A percentile compares a stretch with the other conserved stretches of the same genome.
Conservation (phyloP, 2,797 vertebrate species). For the Myotis planiceps region DNA sequence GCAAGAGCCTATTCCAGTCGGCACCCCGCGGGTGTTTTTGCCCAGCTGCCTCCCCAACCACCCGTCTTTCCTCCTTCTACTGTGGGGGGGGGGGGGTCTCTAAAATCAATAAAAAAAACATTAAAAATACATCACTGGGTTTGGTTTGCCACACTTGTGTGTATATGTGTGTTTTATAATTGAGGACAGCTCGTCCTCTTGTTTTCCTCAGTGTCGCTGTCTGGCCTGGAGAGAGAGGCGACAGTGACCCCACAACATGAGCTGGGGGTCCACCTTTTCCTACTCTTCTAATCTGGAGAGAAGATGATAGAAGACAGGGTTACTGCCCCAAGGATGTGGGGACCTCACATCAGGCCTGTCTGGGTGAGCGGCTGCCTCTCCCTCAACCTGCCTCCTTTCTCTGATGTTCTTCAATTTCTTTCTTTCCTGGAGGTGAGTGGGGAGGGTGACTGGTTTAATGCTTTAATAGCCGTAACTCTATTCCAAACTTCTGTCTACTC, state of each 20-base stretch:
- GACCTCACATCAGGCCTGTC: rapidly evolving
- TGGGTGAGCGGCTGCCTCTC: not conserved
- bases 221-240: too few species aligned
- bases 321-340: rapidly evolving
- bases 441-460: not conserved
- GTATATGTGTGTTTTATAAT: rapidly evolving
- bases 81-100: too few species aligned
- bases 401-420: not conserved
- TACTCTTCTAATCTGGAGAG: not conserved
- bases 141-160: not conserved
- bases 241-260: not conserved
- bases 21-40: not conserved
- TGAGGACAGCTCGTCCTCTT: rapidly evolving
- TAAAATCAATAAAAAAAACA: too few species aligned
- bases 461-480: not conserved
- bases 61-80: not conserved
- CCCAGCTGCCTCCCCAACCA: not conserved
- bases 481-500: not conserved
- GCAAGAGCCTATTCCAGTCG: not conserved
- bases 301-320: not conserved
- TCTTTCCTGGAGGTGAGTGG: too few species aligned
- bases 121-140: not conserved
- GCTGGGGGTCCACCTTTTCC: not conserved
- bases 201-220: not conserved
- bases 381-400: not conserved